These are phyloP conservation scores for Trisateles emortualis DNA, from an alignment of 2,888 invertebrate species.

Conservation along the genomic window DNA sequence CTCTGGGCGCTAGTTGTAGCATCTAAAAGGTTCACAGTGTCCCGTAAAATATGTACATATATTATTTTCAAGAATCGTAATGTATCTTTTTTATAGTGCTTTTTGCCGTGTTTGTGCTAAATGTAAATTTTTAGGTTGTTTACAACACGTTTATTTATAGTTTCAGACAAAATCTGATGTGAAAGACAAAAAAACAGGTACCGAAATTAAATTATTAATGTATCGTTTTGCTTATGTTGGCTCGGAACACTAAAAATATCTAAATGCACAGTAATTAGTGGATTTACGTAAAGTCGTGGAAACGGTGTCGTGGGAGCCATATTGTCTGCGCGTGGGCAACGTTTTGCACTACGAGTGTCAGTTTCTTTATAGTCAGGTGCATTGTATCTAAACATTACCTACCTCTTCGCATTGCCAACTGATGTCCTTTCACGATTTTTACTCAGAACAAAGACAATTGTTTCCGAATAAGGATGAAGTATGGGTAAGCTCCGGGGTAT, in stretches of 20 bases:
- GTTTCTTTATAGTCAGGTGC: conserved; percentile 51
- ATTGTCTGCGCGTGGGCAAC: conserved; percentile 63
- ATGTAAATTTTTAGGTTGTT: background rate
- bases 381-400: conserved; percentile 55
- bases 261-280: conserved; percentile 73
- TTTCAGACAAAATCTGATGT: too few relatives aligned
- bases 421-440: conserved; percentile 68
- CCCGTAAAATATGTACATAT: too few relatives aligned
- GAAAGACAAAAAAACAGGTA: background rate
- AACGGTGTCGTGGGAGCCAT: conserved; percentile 81
- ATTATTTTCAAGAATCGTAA: too few relatives aligned
- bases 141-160: background rate
- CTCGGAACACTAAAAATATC: conserved; percentile 40
- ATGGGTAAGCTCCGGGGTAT: conserved; percentile 22
- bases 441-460: conserved; percentile 71
- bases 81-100: too few relatives aligned
- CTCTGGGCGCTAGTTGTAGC: too few relatives aligned
- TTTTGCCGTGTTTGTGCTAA: too few relatives aligned
- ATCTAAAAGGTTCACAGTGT: too few relatives aligned
- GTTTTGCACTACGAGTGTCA: conserved; percentile 39
- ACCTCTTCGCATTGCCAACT: conserved; percentile 60
- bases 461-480: conserved; percentile 51
- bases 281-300: conserved; percentile 82
- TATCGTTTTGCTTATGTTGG: background rate
- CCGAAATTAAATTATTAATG: background rate